Evolutionary conservation across 2,888 invertebrate genomes (phyloP), one percentile per base, ranked within the genome.

Genomic region (Aquatica leii): DNA sequence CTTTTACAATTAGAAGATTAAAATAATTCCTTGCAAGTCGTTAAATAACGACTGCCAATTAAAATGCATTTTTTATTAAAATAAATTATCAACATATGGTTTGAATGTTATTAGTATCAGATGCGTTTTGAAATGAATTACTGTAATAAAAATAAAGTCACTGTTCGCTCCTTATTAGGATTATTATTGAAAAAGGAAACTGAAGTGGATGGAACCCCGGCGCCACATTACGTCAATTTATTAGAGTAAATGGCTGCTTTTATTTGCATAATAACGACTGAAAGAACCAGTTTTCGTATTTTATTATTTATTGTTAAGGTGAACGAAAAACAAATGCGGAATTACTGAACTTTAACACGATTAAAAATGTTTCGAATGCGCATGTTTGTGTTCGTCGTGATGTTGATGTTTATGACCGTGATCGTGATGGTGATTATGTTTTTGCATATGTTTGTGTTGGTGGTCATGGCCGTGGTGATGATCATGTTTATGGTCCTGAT

Each of bases 111-210:
- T 50, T 12, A 20, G n/a, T 48, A 31, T n/a, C 52, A 52, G 52
- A 52, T 52, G 52, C 17, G 35, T 34, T 34, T 52, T 5, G 12
- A 37, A 43, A 43, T 31, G 12, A 48, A 48, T 40, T 52, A 40
- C 31, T 2, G 11, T 2, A 43, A 58, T 40, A 35, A 58, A 31
- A 17, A 49, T 48, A 35, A 14, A 56, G 35, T 17, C 24, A 51
- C 58, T 41, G 41, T 58, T 58, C 50, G 34, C 14, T 51, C 58
- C 51, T 58, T 58, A 58, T 58, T 41, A 9, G 58, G 58, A 41
- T 51, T 9, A 50, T 58, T n/a, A 34, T 51, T 51, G 24, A 43
- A 58, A 51, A 58, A 58, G 58, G 58, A 58, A 57, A 50, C 49
- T 57, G 49, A 57, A 53, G 24, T 43, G 46, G 15, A 20, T 34